These are phyloP conservation scores for Pocillopora grandis DNA, from an alignment of 92 coral and sea anemone genomes.

Conservation along the genomic window DNA sequence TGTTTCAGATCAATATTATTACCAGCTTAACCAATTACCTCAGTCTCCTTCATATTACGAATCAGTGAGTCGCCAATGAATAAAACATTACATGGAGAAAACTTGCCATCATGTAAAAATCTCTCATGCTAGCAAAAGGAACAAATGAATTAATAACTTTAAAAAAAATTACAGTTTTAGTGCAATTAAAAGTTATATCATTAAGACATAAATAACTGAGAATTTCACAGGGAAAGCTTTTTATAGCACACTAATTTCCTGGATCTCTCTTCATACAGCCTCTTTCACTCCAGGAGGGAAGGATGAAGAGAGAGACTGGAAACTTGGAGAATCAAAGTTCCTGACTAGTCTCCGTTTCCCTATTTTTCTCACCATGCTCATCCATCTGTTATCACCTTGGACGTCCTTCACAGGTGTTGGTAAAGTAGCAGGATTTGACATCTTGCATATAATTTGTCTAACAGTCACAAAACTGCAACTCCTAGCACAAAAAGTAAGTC, in stretches of 20 bases:
- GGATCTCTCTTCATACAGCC: too few relatives aligned
- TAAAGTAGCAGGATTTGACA: conserved; percentile 76
- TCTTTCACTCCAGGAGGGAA: too few relatives aligned
- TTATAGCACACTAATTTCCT: too few relatives aligned
- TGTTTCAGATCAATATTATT: background rate
- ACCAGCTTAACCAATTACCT: conserved; percentile 42
- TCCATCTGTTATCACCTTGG: conserved; percentile 93
- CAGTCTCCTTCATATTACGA: conserved; percentile 74
- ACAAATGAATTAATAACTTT: background rate
- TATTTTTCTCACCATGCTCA: conserved; percentile 71
- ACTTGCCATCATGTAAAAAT: conserved; percentile 66
- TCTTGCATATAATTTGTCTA: conserved; percentile 1
- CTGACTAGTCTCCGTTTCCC: background rate
- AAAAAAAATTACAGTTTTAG: background rate
- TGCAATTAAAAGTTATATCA: too few relatives aligned
- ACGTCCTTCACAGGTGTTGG: conserved; percentile 80
- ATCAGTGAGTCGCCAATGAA: conserved; percentile 94
- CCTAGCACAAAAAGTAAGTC: too few relatives aligned
- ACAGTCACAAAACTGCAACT: too few relatives aligned
- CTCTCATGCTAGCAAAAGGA: conserved; percentile 68
- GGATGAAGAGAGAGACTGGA: too few relatives aligned
- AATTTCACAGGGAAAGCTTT: too few relatives aligned
- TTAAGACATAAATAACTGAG: too few relatives aligned
- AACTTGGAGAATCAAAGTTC: background rate
- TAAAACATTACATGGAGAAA: conserved; percentile 73